Base-by-base conservation (phyloP, 1,140 invertebrate species). In the Drosophila arizonae region DNA sequence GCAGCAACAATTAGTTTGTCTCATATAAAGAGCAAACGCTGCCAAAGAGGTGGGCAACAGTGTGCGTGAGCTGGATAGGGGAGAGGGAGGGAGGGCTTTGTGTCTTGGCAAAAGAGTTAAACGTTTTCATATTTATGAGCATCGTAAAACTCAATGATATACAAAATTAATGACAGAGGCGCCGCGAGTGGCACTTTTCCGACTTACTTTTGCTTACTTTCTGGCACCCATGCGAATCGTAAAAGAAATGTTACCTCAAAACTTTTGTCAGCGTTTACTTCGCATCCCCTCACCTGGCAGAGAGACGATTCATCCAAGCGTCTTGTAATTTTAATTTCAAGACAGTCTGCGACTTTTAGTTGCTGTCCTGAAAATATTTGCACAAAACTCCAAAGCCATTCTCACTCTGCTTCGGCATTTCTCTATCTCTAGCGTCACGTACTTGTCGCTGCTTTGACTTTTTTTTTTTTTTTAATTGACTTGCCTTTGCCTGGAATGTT, bases 131-230 rank as follows among this genome's bases (percentile, higher is more conserved):
- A 90, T 90, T 90, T 90, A 90, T 87, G 87, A 90, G 87, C 68
- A 72, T 90, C 88, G 82, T 90, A 90, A 90, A 90, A 90, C 82
- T 77, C 87, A 90, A 90, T 90, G 87, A 90, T 90, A 90, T 87
- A 90, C 82, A 86, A 90, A 90, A 90, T 90, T 90, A 90, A 90
- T 90, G 87, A 84, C 82, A 84, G 77, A 82, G 82, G 69, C 79
- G 72, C 67, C 79, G 54, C 82, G 77, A 87, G 72, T 82, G 76
- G 66, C 82, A 79, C 79, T 79, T 82, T 41, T 56, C 39, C 52
- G 21, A 80, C 73, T 57, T 57, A 57, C 55, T 50, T 55, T 67
- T 76, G 76, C 72, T 70, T 72, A 66, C 72, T 72, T 66, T 66
- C 30, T 74, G 72, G 61, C 75, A 68, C 81, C 80, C 81, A 76